Evolutionary conservation across 2,888 invertebrate genomes (phyloP).

Genomic region (Nephrotoma guestfalica): DNA sequence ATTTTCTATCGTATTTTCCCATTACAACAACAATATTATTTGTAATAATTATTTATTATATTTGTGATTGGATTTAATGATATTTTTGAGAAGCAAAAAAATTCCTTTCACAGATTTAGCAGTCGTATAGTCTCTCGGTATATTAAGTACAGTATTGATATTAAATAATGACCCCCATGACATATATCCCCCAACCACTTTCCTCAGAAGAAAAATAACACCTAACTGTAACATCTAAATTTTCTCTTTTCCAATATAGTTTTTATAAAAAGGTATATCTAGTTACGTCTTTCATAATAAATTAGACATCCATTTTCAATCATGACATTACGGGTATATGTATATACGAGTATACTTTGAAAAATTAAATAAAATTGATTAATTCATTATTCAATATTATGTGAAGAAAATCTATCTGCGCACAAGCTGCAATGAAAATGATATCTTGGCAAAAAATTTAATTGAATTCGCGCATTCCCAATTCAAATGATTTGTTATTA

Average conservation of each 20-base stretch:
- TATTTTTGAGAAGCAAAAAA: background rate
- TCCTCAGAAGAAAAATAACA: background rate
- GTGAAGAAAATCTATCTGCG: background rate
- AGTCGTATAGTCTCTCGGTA: background rate
- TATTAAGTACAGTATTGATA: background rate
- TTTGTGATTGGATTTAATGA: background rate
- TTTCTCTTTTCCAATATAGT: background rate
- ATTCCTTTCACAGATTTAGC: background rate
- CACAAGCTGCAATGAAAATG: background rate
- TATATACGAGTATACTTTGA: background rate
- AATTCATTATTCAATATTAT: background rate
- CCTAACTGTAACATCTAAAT: background rate
- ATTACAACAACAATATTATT: background rate
- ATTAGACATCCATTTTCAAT: background rate
- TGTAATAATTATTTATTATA: background rate
- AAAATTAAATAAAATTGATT: background rate
- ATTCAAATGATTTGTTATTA: background rate
- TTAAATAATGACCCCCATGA: background rate
- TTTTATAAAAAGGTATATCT: background rate
- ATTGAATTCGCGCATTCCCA: background rate
- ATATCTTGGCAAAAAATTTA: background rate
- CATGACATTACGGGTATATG: background rate
- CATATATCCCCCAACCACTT: background rate
- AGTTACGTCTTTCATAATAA: background rate
- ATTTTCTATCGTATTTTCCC: background rate